Evolutionary conservation across 2,888 invertebrate species (phyloP).

Genomic region (Meghimatium bilineatum): DNA sequence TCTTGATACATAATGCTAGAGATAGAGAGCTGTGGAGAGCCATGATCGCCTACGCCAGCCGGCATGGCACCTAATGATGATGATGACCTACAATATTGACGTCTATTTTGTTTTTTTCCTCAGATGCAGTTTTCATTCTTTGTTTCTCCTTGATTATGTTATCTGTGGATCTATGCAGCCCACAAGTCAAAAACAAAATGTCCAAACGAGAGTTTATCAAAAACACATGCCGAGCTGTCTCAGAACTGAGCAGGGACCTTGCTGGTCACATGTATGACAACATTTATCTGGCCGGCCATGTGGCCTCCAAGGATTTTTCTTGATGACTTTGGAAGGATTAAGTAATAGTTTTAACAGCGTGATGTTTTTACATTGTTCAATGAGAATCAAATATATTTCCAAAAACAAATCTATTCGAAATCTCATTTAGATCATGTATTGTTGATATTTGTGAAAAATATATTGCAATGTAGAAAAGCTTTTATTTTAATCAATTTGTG

Average conservation of each 20-base stretch:
- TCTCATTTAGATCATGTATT: background rate
- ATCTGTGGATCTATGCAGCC: constrained; percentile 79
- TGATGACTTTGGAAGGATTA: constrained; percentile 29
- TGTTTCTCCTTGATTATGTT: constrained; percentile 79
- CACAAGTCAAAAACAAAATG: constrained; percentile 80
- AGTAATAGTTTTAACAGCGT: background rate
- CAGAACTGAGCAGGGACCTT: constrained; percentile 76
- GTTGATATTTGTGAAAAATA: background rate
- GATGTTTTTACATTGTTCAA: constrained; percentile 5
- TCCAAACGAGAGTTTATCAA: constrained; percentile 80
- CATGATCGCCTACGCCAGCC: too few species aligned
- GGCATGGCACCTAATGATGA: too few species aligned
- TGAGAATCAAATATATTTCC: constrained; percentile 15
- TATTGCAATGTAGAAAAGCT: too few species aligned
- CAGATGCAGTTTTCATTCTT: constrained; percentile 78
- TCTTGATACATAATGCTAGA: too few species aligned
- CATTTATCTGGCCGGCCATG: constrained; percentile 79
- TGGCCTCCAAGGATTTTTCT: constrained; percentile 66
- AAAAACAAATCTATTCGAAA: background rate
- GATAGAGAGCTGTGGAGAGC: too few species aligned
- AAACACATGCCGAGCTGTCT: constrained; percentile 78
- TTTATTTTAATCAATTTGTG: too few species aligned
- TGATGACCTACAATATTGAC: too few species aligned
- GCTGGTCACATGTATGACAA: constrained; percentile 79
- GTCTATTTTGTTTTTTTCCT: background rate